Evolutionary conservation across 2,797 vertebrate species (phyloP), one percentile per base, ranked within the genome.

Genomic region (Microctenopoma stevenorrisi): DNA sequence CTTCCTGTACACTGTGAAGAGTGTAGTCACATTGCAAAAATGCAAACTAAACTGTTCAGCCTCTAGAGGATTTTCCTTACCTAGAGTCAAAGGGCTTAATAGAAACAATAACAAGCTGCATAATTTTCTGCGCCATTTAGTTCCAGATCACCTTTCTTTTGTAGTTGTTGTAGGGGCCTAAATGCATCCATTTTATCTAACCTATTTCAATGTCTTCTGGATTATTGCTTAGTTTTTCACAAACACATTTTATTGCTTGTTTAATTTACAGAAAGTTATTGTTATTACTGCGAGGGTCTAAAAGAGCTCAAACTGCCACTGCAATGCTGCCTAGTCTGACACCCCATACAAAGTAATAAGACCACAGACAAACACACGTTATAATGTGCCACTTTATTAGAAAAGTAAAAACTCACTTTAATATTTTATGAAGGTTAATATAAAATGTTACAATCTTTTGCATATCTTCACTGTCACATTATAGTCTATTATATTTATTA

Each of bases 321-420:
- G 3, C 46, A 16, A 7, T 50, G 26, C 12, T 62, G 18, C 33
- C 35, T 18, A 5, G 33, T 51, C 50, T 64, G 38, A 51, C 42
- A 44, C 10, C n/a, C 13, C 33, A 35, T 11, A 25, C n/a, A 57
- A 50, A 74, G 37, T 33, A 88, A 88, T 57, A 55, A 81, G 12
- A 76, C 18, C 4, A 57, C 73, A 74, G 33, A 81, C 67, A 78
- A 59, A 66, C 71, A 65, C 68, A 78, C 35, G 47, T 86, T 88
- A 88, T 92, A 89, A 93, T 90, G 92, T 94, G 94, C 91, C 92
- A 91, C 90, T 94, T 94, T 94, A 95, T 94, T 95, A 94, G 88
- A 95, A 95, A 95, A 95, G 94, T 95, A 95, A 94, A 94, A 95
- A 95, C 89, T 93, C 88, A 90, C 89, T 94, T 94, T 93, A 87